phyloP scores from a whole-genome alignment of 2,888 invertebrate genomes.

The Nesidiocoris tenuis region DNA sequence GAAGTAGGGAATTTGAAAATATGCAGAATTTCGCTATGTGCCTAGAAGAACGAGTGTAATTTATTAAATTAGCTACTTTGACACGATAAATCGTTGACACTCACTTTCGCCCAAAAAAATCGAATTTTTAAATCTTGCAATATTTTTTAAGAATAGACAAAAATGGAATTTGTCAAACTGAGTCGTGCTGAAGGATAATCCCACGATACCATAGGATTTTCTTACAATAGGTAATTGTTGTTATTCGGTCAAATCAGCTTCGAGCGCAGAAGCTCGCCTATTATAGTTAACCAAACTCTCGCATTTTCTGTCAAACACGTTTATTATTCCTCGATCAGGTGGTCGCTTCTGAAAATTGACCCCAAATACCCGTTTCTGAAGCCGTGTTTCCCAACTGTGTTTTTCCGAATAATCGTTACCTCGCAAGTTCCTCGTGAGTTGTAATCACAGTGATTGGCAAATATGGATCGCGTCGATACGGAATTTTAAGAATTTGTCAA shows the following conservation, averaged over 20 bases:
- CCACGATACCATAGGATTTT: background rate
- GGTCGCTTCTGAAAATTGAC: background rate
- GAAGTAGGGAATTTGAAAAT: no score
- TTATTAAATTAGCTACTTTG: no score
- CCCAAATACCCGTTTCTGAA: background rate
- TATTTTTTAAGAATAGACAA: no score
- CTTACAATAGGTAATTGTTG: background rate
- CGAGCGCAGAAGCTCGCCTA: background rate
- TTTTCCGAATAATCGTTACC: background rate
- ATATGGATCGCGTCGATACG: no score
- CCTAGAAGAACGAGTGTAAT: no score
- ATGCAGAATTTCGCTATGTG: no score
- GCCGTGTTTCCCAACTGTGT: background rate
- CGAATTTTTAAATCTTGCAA: no score
- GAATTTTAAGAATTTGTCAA: no score
- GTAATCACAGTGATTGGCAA: background rate
- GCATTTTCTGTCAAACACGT: background rate
- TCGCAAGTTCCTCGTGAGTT: background rate
- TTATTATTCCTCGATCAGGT: background rate
- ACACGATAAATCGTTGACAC: no score
- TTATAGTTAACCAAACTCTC: background rate
- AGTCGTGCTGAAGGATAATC: background rate
- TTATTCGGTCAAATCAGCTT: background rate
- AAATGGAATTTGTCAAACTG: no score
- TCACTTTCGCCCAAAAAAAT: no score